Evolutionary conservation across 2,888 invertebrate genomes (phyloP).

Genomic region (Punctoribates punctum): DNA sequence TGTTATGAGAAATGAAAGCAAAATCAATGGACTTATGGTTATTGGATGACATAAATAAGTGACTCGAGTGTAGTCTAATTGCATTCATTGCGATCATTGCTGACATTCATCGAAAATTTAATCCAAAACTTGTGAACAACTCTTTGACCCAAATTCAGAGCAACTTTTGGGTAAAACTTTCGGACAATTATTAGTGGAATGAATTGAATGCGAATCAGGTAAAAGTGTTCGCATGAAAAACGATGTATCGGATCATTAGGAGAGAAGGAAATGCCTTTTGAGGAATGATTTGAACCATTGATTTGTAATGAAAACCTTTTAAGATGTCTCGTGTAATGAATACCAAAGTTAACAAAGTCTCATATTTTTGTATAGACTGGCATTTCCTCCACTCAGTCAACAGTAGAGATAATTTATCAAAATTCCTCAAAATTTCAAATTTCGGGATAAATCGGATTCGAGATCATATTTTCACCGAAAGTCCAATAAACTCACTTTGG

Average conservation of each 20-base stretch:
- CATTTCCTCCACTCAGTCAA: too few species aligned
- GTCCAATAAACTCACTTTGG: too few species aligned
- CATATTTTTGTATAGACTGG: too few species aligned
- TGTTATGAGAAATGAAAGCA: too few species aligned
- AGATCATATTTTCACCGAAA: too few species aligned
- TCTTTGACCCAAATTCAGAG: too few species aligned
- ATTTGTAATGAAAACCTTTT: constrained; percentile 28
- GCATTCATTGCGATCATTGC: background rate
- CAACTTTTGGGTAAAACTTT: background rate
- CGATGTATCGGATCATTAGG: constrained; percentile 9
- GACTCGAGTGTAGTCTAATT: background rate
- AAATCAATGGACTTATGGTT: constrained; percentile 8
- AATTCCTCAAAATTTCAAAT: too few species aligned
- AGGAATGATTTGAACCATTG: constrained; percentile 4
- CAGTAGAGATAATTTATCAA: too few species aligned
- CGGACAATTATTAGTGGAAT: constrained; percentile 13
- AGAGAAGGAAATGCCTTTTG: background rate
- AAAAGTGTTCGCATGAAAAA: constrained; percentile 7
- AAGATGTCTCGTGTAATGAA: constrained; percentile 21
- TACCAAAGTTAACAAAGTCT: too few species aligned
- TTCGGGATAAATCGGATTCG: too few species aligned
- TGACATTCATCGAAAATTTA: background rate
- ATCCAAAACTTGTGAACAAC: background rate
- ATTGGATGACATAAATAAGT: background rate
- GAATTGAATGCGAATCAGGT: constrained; percentile 3